Conservation (phyloP, 64 coral and sea anemone genomes). For the Porites australiensis region DNA sequence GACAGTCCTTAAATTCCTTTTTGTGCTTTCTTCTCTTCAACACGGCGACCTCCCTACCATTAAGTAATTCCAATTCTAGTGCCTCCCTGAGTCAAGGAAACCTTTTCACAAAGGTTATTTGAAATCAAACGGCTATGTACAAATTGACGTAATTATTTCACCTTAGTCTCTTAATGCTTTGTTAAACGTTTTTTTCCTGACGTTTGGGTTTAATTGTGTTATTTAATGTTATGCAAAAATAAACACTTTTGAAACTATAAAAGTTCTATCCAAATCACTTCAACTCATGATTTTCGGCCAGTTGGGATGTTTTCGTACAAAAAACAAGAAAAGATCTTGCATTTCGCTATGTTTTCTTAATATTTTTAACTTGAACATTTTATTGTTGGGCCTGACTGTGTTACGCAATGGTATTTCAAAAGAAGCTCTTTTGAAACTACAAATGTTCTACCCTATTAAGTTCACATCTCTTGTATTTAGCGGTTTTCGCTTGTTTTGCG, state of each 20-base stretch:
- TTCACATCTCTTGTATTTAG: neutral
- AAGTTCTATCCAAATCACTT: too few relatives aligned
- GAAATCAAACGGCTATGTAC: too few relatives aligned
- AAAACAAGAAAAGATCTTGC: neutral
- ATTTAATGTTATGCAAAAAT: neutral
- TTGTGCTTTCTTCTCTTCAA: neutral
- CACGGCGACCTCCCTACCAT: neutral
- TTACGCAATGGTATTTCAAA: too few relatives aligned
- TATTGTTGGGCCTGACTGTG: too few relatives aligned
- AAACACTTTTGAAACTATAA: neutral
- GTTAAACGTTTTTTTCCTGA: neutral
- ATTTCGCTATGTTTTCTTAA: too few relatives aligned
- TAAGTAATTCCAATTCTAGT: neutral
- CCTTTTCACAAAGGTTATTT: too few relatives aligned
- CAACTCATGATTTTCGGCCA: neutral
- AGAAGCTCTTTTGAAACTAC: too few relatives aligned
- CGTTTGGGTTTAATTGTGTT: neutral
- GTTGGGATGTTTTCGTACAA: neutral
- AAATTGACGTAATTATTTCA: too few relatives aligned
- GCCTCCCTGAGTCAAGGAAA: neutral
- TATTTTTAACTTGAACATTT: too few relatives aligned
- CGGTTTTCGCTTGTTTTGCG: too few relatives aligned
- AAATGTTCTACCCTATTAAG: neutral
- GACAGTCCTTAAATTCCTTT: neutral
- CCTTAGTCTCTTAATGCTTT: too few relatives aligned